Base-by-base conservation (phyloP, 2,888 invertebrate species). In the Phytoseiulus persimilis region DNA sequence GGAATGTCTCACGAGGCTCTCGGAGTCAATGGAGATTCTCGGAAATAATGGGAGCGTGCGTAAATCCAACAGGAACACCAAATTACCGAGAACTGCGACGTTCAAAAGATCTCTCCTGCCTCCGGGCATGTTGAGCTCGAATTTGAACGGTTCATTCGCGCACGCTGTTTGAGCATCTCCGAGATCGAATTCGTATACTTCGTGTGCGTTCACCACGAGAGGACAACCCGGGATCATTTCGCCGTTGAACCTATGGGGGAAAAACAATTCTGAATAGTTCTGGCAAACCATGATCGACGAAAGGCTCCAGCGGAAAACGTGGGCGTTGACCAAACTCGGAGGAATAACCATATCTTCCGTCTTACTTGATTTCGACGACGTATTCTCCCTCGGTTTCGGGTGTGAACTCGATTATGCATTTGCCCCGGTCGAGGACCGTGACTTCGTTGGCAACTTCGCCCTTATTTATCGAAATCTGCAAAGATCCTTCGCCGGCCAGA, bases 371-470 rank as follows among this genome's bases (percentile, higher is more conserved):
- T 93, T 97, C 97, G 91, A 98, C 97, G 92, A 96, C 94, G 93
- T 98, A 98, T 33, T 97, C 95, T 91, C 96, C 96, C 0, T 97
- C 95, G 91, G 95, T 95, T 93, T 97, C 97, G 83, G 98, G 98
- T 32, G 97, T 96, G 94, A 98, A 98, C 91, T 96, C 97, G 46
- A 98, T 98, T 89, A 97, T 94, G 92, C 98, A 98, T 91, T 97
- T 95, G 89, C 98, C 98, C 89, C 98, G 97, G 46, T 98, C 98
- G 31, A 98, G 96, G 90, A 98, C 98, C 93, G 95, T 94, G 33
- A 99, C 98, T 93, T 98, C 98, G 94, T 99, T 99, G 89, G 99
- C 98, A 91, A 99, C 97, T 94, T 98, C 97, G 91, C 99, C 99
- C 94, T 98, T 98, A 93, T 99, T 99, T 93, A 99, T 98, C 92